Conservation (phyloP, 1,140 invertebrate genomes). For the Pogonomyrmex californicus region DNA sequence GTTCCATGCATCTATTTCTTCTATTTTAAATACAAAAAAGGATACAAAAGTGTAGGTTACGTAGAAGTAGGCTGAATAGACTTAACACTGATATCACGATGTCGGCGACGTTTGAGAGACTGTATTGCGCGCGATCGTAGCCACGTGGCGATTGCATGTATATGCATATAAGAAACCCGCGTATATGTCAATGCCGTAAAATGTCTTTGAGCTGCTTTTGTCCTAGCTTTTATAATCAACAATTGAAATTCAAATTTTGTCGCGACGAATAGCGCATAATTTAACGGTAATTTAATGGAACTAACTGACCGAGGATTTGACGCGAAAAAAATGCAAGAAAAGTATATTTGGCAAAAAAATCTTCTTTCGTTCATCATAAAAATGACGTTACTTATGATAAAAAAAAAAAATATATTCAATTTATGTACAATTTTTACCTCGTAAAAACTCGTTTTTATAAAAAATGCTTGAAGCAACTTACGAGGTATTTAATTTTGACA, state of each 20-base stretch:
- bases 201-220: not conserved
- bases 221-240: not conserved
- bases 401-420: not conserved
- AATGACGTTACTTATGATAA: not conserved
- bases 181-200: not conserved
- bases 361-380: too few relatives aligned
- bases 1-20: not conserved
- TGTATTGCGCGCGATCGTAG: not conserved
- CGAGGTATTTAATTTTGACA: not conserved
- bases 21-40: not conserved
- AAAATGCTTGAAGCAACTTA: not conserved
- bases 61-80: not conserved
- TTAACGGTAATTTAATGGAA: constrained; percentile 9
- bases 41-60: not conserved
- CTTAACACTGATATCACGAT: not conserved
- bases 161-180: not conserved
- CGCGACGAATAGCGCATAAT: not conserved
- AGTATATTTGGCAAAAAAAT: not conserved
- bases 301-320: not conserved
- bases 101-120: constrained; percentile 1
- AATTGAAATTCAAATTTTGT: constrained; percentile 23
- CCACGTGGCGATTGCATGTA: constrained; percentile 52
- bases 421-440: not conserved
- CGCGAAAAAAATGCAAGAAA: not conserved
- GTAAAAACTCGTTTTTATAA: not conserved